A percentile compares a stretch with the other conserved stretches of the same genome.
Evolutionary conservation across 2,888 invertebrate genomes (phyloP).

Genomic region (Napeogenes sylphis): DNA sequence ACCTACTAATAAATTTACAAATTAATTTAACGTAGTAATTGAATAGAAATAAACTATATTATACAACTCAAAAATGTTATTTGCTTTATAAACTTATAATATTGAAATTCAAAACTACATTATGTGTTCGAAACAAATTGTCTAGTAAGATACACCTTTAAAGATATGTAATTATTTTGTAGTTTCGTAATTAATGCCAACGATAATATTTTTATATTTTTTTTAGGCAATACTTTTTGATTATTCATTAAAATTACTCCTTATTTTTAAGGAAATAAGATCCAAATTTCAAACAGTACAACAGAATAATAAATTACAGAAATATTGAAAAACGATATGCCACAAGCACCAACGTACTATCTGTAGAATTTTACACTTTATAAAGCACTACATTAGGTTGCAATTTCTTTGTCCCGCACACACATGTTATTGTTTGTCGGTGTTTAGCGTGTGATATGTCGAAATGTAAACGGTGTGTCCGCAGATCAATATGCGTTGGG

Average conservation of each 20-base stretch:
- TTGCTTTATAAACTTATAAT: too few species aligned
- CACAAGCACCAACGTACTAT: conserved; percentile 34
- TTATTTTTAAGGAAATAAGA: conserved; percentile 5
- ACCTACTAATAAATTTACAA: background rate
- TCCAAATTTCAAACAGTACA: conserved; percentile 8
- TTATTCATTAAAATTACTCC: conserved; percentile 7
- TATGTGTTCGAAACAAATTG: too few species aligned
- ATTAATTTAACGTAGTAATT: too few species aligned
- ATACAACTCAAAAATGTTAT: too few species aligned
- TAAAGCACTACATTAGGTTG: conserved; percentile 23
- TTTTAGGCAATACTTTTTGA: background rate
- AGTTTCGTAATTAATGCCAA: too few species aligned
- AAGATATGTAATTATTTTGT: too few species aligned
- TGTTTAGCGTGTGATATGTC: conserved; percentile 77
- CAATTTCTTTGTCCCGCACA: conserved; percentile 30
- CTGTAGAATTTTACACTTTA: conserved; percentile 35
- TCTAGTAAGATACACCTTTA: too few species aligned
- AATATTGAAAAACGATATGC: conserved; percentile 32
- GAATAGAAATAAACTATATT: too few species aligned
- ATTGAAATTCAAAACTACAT: too few species aligned
- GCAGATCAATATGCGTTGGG: conserved; percentile 78
- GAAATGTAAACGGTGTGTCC: conserved; percentile 75
- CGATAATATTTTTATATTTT: background rate
- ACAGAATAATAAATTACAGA: conserved; percentile 36
- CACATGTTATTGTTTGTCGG: conserved; percentile 74